Percentiles rank a stretch among this genome's conserved stretches.
Conservation (phyloP, 2,113 vertebrate species). For the Microtus richardsoni region DNA sequence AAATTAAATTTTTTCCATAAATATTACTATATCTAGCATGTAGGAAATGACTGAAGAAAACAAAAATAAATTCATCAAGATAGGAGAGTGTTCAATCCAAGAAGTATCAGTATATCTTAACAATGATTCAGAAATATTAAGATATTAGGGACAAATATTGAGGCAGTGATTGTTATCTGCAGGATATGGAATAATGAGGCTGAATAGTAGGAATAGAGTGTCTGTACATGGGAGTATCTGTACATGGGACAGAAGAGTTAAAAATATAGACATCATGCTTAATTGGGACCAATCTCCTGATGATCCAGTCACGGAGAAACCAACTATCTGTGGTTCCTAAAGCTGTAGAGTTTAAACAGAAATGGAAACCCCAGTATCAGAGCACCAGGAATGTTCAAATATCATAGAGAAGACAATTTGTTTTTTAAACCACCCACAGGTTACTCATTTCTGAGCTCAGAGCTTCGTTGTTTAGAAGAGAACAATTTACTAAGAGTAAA, state of each 20-base stretch:
- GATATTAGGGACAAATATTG: background rate
- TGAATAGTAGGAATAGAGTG: background rate
- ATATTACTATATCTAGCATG: background rate
- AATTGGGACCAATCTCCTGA: background rate
- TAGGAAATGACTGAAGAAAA: background rate
- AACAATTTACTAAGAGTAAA: slow-evolving; percentile 18
- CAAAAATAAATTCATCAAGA: slow-evolving; percentile 16
- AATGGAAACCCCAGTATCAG: accelerated
- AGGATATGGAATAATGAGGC: background rate
- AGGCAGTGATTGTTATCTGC: background rate
- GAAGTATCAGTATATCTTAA: background rate
- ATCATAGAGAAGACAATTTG: background rate
- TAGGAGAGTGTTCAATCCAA: background rate
- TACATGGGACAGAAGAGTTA: background rate
- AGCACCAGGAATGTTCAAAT: background rate
- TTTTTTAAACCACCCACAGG: background rate
- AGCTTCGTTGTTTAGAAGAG: background rate
- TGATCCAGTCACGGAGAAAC: background rate
- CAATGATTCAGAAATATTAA: background rate
- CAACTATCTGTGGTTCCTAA: background rate
- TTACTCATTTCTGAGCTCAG: background rate
- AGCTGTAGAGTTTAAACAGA: background rate
- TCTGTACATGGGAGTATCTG: too few species aligned
- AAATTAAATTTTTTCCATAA: background rate
- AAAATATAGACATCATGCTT: background rate